Evolutionary conservation across 2,888 invertebrate genomes (phyloP).

Genomic region (Chaitophorus viminalis): DNA sequence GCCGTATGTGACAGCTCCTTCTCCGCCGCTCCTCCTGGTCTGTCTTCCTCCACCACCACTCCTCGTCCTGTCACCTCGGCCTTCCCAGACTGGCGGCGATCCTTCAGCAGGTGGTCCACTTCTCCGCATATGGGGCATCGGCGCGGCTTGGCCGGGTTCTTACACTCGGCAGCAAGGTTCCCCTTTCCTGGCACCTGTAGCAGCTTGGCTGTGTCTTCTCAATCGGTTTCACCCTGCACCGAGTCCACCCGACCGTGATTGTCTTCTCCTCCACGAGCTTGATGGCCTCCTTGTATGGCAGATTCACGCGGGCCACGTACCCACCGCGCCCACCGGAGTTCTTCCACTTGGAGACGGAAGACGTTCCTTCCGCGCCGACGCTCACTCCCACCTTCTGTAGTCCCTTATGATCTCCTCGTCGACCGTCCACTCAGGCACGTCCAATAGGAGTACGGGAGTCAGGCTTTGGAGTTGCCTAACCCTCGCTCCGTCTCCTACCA

Average conservation of each 20-base stretch:
- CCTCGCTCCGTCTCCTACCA: no score
- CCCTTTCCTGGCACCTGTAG: background rate
- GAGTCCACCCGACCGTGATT: background rate
- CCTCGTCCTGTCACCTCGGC: no score
- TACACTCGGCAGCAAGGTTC: background rate
- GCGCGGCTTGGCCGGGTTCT: background rate
- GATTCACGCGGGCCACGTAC: background rate
- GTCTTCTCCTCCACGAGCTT: background rate
- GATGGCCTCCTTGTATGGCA: background rate
- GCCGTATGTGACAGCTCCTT: background rate
- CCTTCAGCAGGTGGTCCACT: background rate
- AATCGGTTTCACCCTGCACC: background rate
- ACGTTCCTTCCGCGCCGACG: no score
- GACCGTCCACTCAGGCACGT: no score
- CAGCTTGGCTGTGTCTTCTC: background rate
- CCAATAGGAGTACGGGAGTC: no score
- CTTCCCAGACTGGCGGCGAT: no score
- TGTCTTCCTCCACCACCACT: background rate
- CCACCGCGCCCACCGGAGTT: background rate
- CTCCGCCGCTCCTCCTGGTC: background rate
- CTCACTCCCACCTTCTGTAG: no score
- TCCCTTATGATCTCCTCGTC: no score
- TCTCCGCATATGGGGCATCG: background rate
- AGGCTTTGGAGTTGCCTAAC: no score
- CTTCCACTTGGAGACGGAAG: no score